Evolutionary conservation across 2,113 vertebrate species (phyloP), one percentile per base, ranked within the genome.

Genomic region (Heloderma charlesbogerti): DNA sequence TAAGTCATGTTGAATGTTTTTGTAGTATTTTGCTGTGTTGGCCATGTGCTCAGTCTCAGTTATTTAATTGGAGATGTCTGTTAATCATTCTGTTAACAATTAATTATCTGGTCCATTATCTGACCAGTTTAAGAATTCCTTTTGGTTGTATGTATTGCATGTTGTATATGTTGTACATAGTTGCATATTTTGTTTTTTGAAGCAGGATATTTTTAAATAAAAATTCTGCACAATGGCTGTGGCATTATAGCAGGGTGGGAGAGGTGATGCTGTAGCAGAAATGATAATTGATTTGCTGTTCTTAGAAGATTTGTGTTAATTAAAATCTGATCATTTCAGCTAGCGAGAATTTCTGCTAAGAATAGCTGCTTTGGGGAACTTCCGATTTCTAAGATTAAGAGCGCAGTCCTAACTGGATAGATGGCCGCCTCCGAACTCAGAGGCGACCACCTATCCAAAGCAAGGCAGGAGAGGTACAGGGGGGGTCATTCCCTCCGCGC

Each of bases 221-320:
- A 88, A 90, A 91, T 72, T 88, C 88, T 90, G 90, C 77, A 78
- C 51, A 93, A 78, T 16, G 29, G 43, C 40, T 48, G 0, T 86
- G 25, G 81, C 60, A 89, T 84, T 77, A 22, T 54, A 54, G 15
- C 25, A 4, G 20, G n/a, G 71, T 15, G 67, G 22, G 10, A 9
- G 60, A 88, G 20, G 22, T 88, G 87, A 93, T n/a, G n/a, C n/a
- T n/a, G n/a, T n/a, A n/a, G n/a, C n/a, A 92, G 82, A 60, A 91
- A 66, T 71, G 29, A 83, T 79, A 78, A 95, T 77, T 93, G 91
- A 93, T 95, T 90, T 92, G 45, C 80, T 91, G 83, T 80, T 89
- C 78, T 91, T 87, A 81, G 86, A 22, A 1, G 91, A 37, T 51
- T 8, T 51, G 91, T 92, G 72, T 83, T 93, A 90, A 90, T 93